These are phyloP conservation scores for Empis livida DNA, from an alignment of 2,888 invertebrate species.

Conservation along the genomic window DNA sequence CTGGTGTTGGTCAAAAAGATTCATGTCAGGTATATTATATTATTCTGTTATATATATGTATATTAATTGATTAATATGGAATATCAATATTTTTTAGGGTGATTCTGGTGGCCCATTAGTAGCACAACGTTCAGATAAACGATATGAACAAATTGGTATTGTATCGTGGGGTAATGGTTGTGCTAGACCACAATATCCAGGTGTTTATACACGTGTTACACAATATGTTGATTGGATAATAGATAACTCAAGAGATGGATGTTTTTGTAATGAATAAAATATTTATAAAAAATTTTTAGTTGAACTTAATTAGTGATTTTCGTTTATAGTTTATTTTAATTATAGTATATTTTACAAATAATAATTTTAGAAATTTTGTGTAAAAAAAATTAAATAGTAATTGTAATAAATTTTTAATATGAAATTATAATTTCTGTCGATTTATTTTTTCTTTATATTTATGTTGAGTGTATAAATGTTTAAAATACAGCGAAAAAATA, in stretches of 20 bases:
- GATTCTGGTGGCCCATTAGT: conserved; percentile 54
- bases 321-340: no score
- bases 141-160: conserved; percentile 72
- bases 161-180: conserved; percentile 88
- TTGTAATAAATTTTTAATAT: no score
- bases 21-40: conserved; percentile 61
- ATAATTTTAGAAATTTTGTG: no score
- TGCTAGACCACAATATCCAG: conserved; percentile 70
- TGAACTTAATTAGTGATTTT: no score
- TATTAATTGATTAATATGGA: background rate
- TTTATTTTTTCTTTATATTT: no score
- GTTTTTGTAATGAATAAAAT: conserved; percentile 58
- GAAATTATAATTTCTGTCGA: no score
- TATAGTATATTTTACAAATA: no score
- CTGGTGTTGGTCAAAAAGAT: conserved; percentile 55
- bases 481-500: no score
- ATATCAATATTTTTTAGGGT: conserved; percentile 19
- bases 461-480: no score
- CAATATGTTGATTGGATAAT: conserved; percentile 70
- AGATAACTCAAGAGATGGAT: conserved; percentile 65
- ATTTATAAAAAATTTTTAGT: background rate
- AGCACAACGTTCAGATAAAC: conserved; percentile 54
- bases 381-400: no score
- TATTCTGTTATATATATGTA: conserved; percentile 1
- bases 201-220: conserved; percentile 75